Base-by-base conservation (phyloP, 30 jellyfish, hydroid and myxozoan species). In the Chironex yamaguchii region DNA sequence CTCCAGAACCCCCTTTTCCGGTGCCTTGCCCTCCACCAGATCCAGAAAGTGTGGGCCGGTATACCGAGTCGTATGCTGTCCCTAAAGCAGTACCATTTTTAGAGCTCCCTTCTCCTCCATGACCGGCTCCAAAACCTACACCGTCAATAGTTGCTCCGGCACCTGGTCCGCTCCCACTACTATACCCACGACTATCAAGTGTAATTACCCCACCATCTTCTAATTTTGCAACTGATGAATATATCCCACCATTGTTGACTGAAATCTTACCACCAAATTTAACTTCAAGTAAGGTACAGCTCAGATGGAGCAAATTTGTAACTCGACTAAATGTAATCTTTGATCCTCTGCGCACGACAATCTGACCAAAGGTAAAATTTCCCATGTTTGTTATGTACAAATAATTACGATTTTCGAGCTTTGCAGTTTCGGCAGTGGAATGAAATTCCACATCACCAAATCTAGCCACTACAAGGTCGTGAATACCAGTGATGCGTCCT, bases 11-110 rank as follows among this genome's bases (percentile, higher is more conserved):
- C 0, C 93, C 93, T 2, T 34, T 72, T 20, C 93, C 93, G 23
- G 32, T 75, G 3, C 93, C 93, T 58, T 83, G 86, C 28, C 93
- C 93, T 0, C 93, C 93, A 54, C 93, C 93, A 58, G 87, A 69
- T 23, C 93, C 93, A 0, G 71, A 51, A 26, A 69, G 87, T 27
- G 52, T 63, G 12, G 93, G 93, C 29, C 87, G 71, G 36, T 83
- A 83, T 29, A 83, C 93, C 13, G 93, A 83, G 25, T 87, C 93
- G 34, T 83, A 83, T 0, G 93, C 87, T 36, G 34, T 68, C n/a
- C 93, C 86, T 3, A 52, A 87, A 17, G 13, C 25, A 9, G 70
- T 36, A 30, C 93, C 93, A n/a, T n/a, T n/a, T n/a, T n/a, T n/a
- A n/a, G n/a, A n/a, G 22, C 93, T 87, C 25, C 93, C 86, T 35